phyloP scores from a whole-genome alignment of 1,140 invertebrate genomes.

The Philaenus spumarius region DNA sequence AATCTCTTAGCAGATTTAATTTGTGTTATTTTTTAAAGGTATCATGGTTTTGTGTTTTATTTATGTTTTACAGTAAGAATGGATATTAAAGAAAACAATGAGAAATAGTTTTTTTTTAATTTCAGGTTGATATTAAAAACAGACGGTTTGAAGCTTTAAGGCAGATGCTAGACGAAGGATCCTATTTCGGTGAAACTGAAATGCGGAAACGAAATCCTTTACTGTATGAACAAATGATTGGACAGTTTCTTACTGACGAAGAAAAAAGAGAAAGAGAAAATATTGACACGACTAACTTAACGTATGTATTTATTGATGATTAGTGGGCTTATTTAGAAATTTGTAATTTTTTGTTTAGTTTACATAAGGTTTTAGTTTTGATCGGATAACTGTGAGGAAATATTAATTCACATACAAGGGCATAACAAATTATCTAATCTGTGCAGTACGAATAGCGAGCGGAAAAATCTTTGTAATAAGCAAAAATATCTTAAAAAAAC shows the following conservation, averaged over 20 bases:
- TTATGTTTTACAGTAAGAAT: too few species aligned
- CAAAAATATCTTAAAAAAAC: too few species aligned
- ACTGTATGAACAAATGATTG: slow-evolving; percentile 81
- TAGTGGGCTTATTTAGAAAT: too few species aligned
- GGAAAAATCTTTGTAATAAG: too few species aligned
- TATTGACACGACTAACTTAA: slow-evolving; percentile 47
- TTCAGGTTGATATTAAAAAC: slow-evolving; percentile 61
- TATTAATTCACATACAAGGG: too few species aligned
- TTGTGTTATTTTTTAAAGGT: slow-evolving; percentile 7
- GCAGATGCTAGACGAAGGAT: slow-evolving; percentile 56
- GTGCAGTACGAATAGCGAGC: too few species aligned
- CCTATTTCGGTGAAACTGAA: slow-evolving; percentile 84
- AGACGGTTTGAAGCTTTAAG: slow-evolving; percentile 76
- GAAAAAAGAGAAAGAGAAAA: slow-evolving; percentile 60
- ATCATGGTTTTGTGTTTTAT: slow-evolving; percentile 15
- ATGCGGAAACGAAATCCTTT: slow-evolving; percentile 89
- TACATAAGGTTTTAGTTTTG: too few species aligned
- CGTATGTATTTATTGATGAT: slow-evolving; percentile 35
- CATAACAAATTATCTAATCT: too few species aligned
- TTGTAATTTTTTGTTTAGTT: too few species aligned
- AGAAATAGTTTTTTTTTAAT: slow-evolving; percentile 3
- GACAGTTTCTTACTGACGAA: slow-evolving; percentile 70
- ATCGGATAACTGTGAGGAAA: too few species aligned
- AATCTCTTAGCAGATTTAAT: too few species aligned
- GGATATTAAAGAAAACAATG: too few species aligned